These are phyloP conservation scores for Saturnia japonica DNA, from an alignment of 2,888 invertebrate genomes.

Conservation along the genomic window DNA sequence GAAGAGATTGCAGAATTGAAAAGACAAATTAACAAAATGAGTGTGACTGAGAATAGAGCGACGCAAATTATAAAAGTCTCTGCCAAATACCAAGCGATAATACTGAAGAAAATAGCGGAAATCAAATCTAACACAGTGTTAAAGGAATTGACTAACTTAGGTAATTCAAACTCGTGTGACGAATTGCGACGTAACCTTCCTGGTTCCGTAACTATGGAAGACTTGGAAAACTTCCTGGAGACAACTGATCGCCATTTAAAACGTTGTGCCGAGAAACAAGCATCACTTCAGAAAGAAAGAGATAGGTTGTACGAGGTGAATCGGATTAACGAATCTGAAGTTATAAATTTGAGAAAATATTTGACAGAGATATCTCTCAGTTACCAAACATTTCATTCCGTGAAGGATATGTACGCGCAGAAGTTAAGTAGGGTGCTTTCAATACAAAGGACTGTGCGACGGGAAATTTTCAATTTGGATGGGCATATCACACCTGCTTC, in stretches of 20 bases:
- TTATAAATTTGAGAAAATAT: slow-evolving; percentile 68
- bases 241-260: slow-evolving; percentile 70
- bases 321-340: slow-evolving; percentile 69
- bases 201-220: slow-evolving; percentile 71
- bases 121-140: slow-evolving; percentile 69
- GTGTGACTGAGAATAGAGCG: slow-evolving; percentile 64
- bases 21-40: slow-evolving; percentile 68
- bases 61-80: slow-evolving; percentile 74
- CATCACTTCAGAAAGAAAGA: slow-evolving; percentile 63
- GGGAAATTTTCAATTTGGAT: slow-evolving; percentile 65
- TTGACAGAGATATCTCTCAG: slow-evolving; percentile 66
- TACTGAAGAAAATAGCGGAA: slow-evolving; percentile 70
- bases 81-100: slow-evolving; percentile 74
- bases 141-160: slow-evolving; percentile 71
- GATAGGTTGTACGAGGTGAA: slow-evolving; percentile 68
- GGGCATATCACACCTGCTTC: slow-evolving; percentile 51
- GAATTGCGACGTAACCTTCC: slow-evolving; percentile 62
- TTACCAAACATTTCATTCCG: slow-evolving; percentile 64
- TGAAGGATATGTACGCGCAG: slow-evolving; percentile 67
- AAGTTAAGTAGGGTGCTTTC: slow-evolving; percentile 65
- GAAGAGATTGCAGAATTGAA: slow-evolving; percentile 73
- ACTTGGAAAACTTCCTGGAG: slow-evolving; percentile 72
- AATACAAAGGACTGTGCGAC: slow-evolving; percentile 65
- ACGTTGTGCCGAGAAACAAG: slow-evolving; percentile 66
- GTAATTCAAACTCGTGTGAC: slow-evolving; percentile 58